These are phyloP conservation scores for Odocoileus hemionus DNA, from an alignment of 2,113 vertebrate genomes.

Conservation along the genomic window DNA sequence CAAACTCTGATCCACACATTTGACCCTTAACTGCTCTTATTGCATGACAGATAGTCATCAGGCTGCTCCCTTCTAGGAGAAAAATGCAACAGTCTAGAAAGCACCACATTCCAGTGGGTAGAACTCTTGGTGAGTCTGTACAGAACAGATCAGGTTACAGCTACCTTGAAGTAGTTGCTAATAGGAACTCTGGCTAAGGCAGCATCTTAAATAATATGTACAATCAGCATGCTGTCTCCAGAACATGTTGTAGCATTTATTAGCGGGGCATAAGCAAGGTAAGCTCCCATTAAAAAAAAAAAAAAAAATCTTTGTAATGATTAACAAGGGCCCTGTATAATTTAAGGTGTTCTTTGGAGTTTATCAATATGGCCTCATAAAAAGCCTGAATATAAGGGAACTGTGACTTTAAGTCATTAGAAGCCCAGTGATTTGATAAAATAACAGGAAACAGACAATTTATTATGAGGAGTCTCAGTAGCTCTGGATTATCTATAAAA, in stretches of 20 bases:
- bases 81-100: background rate
- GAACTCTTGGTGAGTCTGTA: background rate
- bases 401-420: constrained; percentile 91
- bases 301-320: constrained; percentile 72
- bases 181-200: constrained; percentile 61
- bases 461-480: constrained; percentile 93
- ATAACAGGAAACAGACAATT: constrained; percentile 98
- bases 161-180: constrained; percentile 49
- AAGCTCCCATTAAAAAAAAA: constrained; percentile 59
- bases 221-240: constrained; percentile 43
- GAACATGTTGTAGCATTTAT: constrained; percentile 69
- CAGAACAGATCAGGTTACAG: background rate
- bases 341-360: constrained; percentile 88
- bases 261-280: constrained; percentile 62
- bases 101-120: background rate
- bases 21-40: background rate
- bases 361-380: constrained; percentile 89
- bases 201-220: constrained; percentile 47
- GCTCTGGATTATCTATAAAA: constrained; percentile 99
- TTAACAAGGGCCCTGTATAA: constrained; percentile 81
- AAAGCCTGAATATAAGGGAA: constrained; percentile 80
- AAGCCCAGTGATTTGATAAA: constrained; percentile 92
- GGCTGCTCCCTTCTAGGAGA: background rate
- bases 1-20: background rate
- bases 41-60: background rate